phyloP scores from a whole-genome alignment of 2,888 invertebrate species.

The Phyllotreta cruciferae region DNA sequence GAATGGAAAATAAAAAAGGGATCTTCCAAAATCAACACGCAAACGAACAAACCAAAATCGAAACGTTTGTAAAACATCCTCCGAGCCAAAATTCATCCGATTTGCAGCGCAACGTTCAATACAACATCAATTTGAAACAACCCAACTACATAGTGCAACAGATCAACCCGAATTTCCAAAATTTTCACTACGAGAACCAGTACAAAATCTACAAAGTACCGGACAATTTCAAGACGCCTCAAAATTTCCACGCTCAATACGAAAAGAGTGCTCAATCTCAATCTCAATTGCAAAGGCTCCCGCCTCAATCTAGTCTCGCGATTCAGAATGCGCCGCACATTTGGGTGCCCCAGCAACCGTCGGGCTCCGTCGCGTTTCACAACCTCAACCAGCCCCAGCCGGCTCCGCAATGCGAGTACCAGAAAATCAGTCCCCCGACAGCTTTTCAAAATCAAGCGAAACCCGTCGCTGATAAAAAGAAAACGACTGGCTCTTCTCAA shows the following conservation, averaged over 20 bases:
- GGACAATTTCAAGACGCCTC: slow-evolving; percentile 40
- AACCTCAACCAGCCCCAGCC: slow-evolving; percentile 53
- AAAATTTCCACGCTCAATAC: slow-evolving; percentile 23
- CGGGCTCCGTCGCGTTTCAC: slow-evolving; percentile 38
- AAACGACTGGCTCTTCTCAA: slow-evolving; percentile 55
- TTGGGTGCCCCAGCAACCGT: slow-evolving; percentile 53
- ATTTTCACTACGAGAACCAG: slow-evolving; percentile 54
- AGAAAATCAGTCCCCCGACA: slow-evolving; percentile 32
- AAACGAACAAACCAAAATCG: slow-evolving; percentile 44
- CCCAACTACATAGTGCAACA: slow-evolving; percentile 61
- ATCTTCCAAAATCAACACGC: slow-evolving; percentile 48
- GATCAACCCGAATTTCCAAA: slow-evolving; percentile 60
- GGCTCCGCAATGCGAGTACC: slow-evolving; percentile 41
- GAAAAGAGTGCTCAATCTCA: slow-evolving; percentile 27
- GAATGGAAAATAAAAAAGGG: slow-evolving; percentile 58
- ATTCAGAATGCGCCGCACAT: slow-evolving; percentile 53
- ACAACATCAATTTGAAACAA: slow-evolving; percentile 62
- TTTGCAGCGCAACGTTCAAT: slow-evolving; percentile 63
- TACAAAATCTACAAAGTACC: slow-evolving; percentile 49
- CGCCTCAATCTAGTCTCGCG: slow-evolving; percentile 46
- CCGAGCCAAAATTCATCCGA: slow-evolving; percentile 66
- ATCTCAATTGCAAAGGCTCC: slow-evolving; percentile 35
- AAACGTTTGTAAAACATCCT: slow-evolving; percentile 61
- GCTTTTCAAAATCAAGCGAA: slow-evolving; percentile 39
- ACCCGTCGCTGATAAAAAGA: slow-evolving; percentile 48